These are phyloP conservation scores for Taurulus bubalis DNA, from an alignment of 2,113 vertebrate species.

Conservation along the genomic window DNA sequence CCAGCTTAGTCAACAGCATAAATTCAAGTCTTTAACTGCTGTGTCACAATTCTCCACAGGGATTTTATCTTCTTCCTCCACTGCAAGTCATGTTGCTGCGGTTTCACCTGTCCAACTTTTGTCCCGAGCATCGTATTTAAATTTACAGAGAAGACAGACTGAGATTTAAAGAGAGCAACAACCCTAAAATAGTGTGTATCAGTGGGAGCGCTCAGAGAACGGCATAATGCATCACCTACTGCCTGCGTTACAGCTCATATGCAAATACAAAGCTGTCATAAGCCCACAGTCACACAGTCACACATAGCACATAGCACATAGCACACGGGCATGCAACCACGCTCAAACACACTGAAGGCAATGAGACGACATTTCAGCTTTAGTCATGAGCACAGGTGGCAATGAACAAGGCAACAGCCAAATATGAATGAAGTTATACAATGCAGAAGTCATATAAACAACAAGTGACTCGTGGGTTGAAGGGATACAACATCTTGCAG, in stretches of 20 bases:
- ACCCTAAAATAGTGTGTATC: constrained; percentile 27
- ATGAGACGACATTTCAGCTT: constrained; percentile 39
- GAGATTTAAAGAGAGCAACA: constrained; percentile 2
- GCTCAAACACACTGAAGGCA: constrained; percentile 16
- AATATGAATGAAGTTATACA: constrained; percentile 8
- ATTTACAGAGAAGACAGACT: neutral
- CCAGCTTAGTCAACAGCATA: neutral
- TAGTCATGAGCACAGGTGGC: constrained; percentile 17
- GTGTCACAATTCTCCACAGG: neutral
- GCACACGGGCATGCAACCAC: neutral
- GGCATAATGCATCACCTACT: constrained; percentile 22
- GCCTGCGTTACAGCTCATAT: constrained; percentile 50
- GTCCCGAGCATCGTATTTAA: neutral
- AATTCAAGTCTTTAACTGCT: constrained; percentile 9
- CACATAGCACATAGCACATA: constrained; percentile 27
- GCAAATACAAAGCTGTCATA: constrained; percentile 36
- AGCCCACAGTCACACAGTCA: neutral
- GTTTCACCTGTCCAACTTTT: neutral
- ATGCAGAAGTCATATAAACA: constrained; percentile 5
- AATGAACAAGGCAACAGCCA: constrained; percentile 9
- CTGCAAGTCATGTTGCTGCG: constrained; percentile 1
- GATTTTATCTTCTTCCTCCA: neutral
- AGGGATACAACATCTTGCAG: constrained; percentile 1
- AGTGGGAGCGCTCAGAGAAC: constrained; percentile 10
- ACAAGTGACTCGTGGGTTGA: constrained; percentile 19